phyloP scores from a whole-genome alignment of 2,888 invertebrate species.

The Polyommatus iphigenia region DNA sequence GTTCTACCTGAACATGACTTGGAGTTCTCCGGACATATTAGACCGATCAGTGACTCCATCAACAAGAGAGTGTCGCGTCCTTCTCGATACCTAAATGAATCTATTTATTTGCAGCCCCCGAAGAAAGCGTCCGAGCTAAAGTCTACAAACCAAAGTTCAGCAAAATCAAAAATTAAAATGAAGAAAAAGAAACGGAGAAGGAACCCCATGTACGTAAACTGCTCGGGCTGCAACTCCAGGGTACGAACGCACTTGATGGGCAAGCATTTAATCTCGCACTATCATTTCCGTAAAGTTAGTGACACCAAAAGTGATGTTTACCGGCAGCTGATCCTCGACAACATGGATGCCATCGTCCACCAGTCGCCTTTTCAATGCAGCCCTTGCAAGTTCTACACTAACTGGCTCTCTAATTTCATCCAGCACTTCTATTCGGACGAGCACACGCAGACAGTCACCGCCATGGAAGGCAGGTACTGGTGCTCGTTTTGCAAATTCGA shows the following conservation, averaged over 20 bases:
- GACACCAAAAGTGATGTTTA: conserved; percentile 79
- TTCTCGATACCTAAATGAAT: conserved; percentile 59
- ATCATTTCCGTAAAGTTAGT: conserved; percentile 88
- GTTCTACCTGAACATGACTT: conserved; percentile 84
- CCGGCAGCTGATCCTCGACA: conserved; percentile 84
- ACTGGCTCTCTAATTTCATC: conserved; percentile 85
- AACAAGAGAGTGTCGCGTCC: conserved; percentile 63
- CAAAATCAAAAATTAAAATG: conserved; percentile 50
- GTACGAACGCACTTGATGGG: conserved; percentile 86
- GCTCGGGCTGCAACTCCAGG: conserved; percentile 86
- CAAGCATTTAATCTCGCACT: conserved; percentile 92
- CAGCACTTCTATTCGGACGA: conserved; percentile 86
- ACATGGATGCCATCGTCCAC: conserved; percentile 88
- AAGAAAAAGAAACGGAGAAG: conserved; percentile 75
- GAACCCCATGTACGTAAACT: conserved; percentile 81
- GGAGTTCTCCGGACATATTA: conserved; percentile 79
- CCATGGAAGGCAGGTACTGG: conserved; percentile 82
- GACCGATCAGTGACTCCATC: conserved; percentile 52
- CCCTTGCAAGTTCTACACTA: conserved; percentile 91
- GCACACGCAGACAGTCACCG: conserved; percentile 76
- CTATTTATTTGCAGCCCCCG: conserved; percentile 53
- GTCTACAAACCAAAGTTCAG: conserved; percentile 40
- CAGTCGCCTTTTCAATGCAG: conserved; percentile 93
- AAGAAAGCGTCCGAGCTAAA: conserved; percentile 46
- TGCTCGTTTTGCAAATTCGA: conserved; percentile 88